phyloP scores from a whole-genome alignment of 92 coral and sea anemone genomes.

The Phenganax subtilis region DNA sequence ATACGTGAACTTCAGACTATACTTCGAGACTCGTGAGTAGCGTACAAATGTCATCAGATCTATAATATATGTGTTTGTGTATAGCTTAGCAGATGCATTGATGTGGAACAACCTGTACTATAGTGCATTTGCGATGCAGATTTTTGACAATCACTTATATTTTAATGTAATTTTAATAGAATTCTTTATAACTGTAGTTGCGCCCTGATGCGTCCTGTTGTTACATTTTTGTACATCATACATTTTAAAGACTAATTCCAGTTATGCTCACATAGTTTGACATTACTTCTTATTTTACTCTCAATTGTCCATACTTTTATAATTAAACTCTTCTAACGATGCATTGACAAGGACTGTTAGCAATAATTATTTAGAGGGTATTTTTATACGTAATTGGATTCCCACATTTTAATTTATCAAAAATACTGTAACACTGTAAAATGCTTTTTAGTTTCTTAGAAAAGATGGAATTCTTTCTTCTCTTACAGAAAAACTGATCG shows the following conservation, averaged over 20 bases:
- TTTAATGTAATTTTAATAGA: not conserved
- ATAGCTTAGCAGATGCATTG: not conserved
- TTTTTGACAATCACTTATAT: not conserved
- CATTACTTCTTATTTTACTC: too few species aligned
- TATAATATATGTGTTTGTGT: not conserved
- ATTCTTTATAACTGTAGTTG: too few species aligned
- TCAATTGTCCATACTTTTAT: too few species aligned
- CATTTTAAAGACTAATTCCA: too few species aligned
- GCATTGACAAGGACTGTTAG: too few species aligned
- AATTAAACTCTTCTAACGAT: too few species aligned
- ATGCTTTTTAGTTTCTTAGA: not conserved
- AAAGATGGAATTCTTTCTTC: not conserved
- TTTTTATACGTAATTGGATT: too few species aligned
- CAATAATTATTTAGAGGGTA: too few species aligned
- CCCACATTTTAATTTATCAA: too few species aligned
- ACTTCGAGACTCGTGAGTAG: conserved; percentile 73
- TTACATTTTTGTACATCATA: too few species aligned
- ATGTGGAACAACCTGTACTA: not conserved
- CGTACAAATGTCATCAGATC: not conserved
- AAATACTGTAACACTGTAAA: not conserved
- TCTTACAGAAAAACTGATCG: conserved; percentile 65
- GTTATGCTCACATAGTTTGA: too few species aligned
- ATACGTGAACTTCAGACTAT: conserved; percentile 90
- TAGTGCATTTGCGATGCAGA: not conserved
- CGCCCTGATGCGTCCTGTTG: too few species aligned